Conservation (phyloP, 1,140 invertebrate genomes). For the Melanaphis sacchari region DNA sequence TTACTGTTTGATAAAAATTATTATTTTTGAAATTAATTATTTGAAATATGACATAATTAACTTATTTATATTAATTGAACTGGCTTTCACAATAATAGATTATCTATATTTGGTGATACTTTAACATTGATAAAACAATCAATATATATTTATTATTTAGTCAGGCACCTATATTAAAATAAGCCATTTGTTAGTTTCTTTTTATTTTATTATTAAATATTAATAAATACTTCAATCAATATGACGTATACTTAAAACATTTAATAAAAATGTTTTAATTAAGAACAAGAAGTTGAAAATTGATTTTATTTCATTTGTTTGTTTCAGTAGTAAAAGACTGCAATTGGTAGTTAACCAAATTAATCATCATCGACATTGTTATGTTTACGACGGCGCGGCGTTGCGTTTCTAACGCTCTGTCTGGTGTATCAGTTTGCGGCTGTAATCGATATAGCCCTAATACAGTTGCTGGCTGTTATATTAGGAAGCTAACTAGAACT, state of each 20-base stretch:
- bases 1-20: background rate
- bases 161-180: background rate
- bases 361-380: background rate
- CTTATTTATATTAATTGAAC: too few relatives aligned
- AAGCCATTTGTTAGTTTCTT: background rate
- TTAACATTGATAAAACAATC: background rate
- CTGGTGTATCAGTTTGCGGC: background rate
- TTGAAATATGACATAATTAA: too few relatives aligned
- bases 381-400: background rate
- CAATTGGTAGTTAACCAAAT: background rate
- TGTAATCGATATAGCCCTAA: background rate
- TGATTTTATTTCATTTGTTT: background rate
- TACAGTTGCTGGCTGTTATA: background rate
- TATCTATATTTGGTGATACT: background rate
- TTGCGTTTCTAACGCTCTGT: background rate
- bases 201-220: background rate
- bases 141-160: background rate
- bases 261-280: background rate
- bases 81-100: background rate
- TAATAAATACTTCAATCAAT: background rate
- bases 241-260: background rate
- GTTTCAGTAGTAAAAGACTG: background rate
- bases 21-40: too few relatives aligned
- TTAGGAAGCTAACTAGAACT: conserved; percentile 1
- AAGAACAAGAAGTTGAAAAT: background rate